Evolutionary conservation across 2,888 invertebrate species (phyloP), one percentile per base, ranked within the genome.

Genomic region (Ornithoptera alexandrae): DNA sequence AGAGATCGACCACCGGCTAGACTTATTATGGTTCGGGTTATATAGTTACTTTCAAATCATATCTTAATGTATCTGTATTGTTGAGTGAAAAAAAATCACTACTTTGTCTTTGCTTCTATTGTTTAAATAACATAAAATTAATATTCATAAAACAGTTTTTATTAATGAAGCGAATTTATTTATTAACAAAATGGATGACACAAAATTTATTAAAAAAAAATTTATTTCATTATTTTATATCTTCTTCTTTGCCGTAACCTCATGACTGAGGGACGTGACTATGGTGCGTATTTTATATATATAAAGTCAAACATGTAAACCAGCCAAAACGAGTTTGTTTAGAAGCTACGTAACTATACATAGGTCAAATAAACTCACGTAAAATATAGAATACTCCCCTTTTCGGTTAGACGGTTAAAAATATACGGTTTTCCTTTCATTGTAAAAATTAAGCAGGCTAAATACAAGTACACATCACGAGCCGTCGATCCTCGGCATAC

Each of bases 401-500:
- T n/a, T 53, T 53, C 6, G 5, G 53, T 53, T 53, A 4, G 18
- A n/a, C 2, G 6, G 53, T 53, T 53, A n/a, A n/a, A 17, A 53
- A 46, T 46, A 62, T 1, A 22, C 7, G n/a, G 15, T 65, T 69
- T 69, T 62, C n/a, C 62, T 65, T 69, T 69, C 60, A 39, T 64
- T 61, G 36, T 39, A 64, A 60, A 69, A 61, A 65, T 24, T 30
- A 61, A 69, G 20, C 15, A 42, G 69, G 42, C 20, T 60, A 59
- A 63, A 63, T 61, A 68, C 50, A 69, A 68, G 72, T 71, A 73
- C 73, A 72, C 74, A 73, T 75, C 73, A 71, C 56, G 20, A 56
- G 8, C n/a, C 22, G 68, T 69, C 63, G 50, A 42, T 67, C 63
- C 63, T 39, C 67, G 65, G 71, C 73, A 72, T 76, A 72, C 73